phyloP scores from a whole-genome alignment of 2,888 invertebrate genomes.

The Melieria omissa region DNA sequence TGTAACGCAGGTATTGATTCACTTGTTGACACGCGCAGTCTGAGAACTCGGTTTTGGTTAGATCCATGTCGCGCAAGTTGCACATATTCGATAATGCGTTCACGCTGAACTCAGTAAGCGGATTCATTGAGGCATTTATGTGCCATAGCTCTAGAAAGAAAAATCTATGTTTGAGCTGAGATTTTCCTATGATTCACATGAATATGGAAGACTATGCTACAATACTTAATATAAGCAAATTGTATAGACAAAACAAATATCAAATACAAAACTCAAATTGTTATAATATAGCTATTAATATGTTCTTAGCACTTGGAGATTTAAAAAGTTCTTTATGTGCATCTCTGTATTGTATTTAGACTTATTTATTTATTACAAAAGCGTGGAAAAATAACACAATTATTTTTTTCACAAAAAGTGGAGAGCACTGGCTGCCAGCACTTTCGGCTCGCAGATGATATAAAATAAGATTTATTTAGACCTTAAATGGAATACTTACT shows the following conservation, averaged over 20 bases:
- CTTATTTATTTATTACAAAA: neutral
- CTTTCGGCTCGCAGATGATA: neutral
- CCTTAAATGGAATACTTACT: slow-evolving; percentile 51
- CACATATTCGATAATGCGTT: slow-evolving; percentile 73
- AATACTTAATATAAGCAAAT: too few species aligned
- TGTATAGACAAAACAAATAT: too few species aligned
- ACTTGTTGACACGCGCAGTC: slow-evolving; percentile 61
- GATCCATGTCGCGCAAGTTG: slow-evolving; percentile 71
- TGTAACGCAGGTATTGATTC: slow-evolving; percentile 56
- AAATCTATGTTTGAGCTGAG: neutral
- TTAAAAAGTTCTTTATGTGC: too few species aligned
- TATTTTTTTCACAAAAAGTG: too few species aligned
- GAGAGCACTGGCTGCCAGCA: too few species aligned
- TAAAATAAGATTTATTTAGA: neutral
- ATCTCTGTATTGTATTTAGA: too few species aligned
- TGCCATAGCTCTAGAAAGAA: slow-evolving; percentile 66
- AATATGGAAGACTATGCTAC: too few species aligned
- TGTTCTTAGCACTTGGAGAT: too few species aligned
- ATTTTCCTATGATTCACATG: neutral
- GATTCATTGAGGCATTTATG: slow-evolving; percentile 75
- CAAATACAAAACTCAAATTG: too few species aligned
- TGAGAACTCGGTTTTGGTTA: slow-evolving; percentile 60
- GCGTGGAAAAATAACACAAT: too few species aligned
- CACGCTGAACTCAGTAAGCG: slow-evolving; percentile 65
- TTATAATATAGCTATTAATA: too few species aligned